A percentile compares a stretch with the other conserved stretches of the same genome.
Conservation (phyloP, 2,113 vertebrate species). For the Sinocyclocheilus rhinocerous region DNA sequence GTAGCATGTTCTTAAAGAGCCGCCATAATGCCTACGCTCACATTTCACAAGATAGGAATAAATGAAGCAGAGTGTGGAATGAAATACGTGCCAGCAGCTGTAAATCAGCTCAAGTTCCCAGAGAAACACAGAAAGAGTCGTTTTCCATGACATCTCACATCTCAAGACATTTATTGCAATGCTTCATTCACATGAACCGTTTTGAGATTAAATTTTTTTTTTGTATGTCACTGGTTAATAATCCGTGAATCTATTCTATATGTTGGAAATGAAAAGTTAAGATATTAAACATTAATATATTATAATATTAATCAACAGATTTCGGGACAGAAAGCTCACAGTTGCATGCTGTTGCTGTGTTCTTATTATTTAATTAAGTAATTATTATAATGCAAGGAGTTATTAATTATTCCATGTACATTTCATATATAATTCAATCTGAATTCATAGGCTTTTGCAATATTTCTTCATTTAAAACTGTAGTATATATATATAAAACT, state of each 20-base stretch:
- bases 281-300: background rate
- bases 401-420: background rate
- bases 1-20: background rate
- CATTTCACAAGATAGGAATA: constrained; percentile 3
- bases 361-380: background rate
- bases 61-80: background rate
- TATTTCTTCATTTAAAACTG: background rate
- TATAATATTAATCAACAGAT: background rate
- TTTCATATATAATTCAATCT: background rate
- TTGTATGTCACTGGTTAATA: background rate
- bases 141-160: background rate
- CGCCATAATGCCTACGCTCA: background rate
- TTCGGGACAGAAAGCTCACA: background rate
- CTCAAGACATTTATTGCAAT: too few relatives aligned
- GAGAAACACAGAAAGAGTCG: background rate
- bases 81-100: background rate
- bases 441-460: background rate
- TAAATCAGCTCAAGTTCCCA: background rate
- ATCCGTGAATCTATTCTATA: background rate
- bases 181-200: too few relatives aligned
- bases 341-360: background rate
- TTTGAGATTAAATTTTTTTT: too few relatives aligned
- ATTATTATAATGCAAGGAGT: background rate
- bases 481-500: too few relatives aligned
- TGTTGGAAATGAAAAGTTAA: background rate